Evolutionary conservation across 2,797 vertebrate species (phyloP).

Genomic region (Gallinago solitaria): DNA sequence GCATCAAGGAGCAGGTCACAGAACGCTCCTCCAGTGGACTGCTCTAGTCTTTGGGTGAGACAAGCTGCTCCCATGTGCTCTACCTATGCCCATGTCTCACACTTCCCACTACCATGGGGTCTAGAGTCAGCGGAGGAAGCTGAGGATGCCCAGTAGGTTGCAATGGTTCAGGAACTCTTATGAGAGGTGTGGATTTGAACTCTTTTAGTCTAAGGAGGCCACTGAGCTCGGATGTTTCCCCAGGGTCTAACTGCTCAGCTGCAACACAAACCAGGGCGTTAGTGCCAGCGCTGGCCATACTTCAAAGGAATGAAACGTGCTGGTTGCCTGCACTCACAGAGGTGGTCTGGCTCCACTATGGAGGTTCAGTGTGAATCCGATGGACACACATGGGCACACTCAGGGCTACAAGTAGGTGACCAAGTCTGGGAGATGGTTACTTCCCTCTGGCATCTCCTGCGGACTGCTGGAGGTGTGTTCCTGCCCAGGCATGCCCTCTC

Average conservation of each 20-base stretch:
- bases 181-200: not conserved
- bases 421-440: not conserved
- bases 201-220: not conserved
- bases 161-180: not conserved
- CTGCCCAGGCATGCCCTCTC: not conserved
- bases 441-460: not conserved
- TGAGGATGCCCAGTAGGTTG: not conserved
- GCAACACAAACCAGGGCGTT: not conserved
- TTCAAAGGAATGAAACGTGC: not conserved
- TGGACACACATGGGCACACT: fast-evolving
- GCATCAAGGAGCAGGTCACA: not conserved
- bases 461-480: not conserved
- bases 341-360: not conserved
- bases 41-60: not conserved
- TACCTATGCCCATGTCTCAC: not conserved
- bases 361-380: not conserved
- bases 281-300: fast-evolving
- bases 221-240: not conserved
- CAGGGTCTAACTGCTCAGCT: not conserved
- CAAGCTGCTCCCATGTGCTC: not conserved
- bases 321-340: not conserved
- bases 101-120: not conserved
- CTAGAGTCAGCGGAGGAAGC: not conserved
- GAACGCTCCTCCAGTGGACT: not conserved
- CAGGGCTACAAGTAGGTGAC: not conserved